Base-by-base conservation (phyloP, 2,888 invertebrate genomes). In the Eilema griseolum region DNA sequence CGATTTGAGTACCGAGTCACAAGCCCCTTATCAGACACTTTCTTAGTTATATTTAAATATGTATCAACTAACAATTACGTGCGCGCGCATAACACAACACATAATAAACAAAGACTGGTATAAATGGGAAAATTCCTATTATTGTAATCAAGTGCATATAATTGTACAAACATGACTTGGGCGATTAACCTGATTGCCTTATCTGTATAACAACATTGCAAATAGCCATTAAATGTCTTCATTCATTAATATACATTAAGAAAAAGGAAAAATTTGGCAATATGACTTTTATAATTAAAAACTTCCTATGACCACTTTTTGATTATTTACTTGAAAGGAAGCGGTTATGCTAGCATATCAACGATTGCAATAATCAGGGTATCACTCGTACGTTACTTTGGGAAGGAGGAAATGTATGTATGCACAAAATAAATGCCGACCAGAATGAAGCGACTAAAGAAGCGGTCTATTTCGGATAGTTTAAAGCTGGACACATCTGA, bases 71-170 rank as follows among this genome's bases (percentile, higher is more conserved):
- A 80, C 84, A 82, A 88, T 85, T 81, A 83, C 71, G 82, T 82
- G 79, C 90, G 88, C 90, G 88, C 88, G 88, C 87, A 83, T 74
- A 67, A 73, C 74, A 79, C 65, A 72, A 78, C 76, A 78, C 80
- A 83, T 81, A 85, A 80, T 80, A 87, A 85, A 87, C 88, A 88
- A 87, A 86, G 80, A 82, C 73, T 85, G 84, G 87, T 88, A 90
- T 89, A 88, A 88, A 89, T 93, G 91, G 95, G 95, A 95, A 95
- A 91, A 91, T 95, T 95, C 94, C 95, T 89, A 90, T 89, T 87
- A 91, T 90, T 90, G 88, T 81, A 80, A 83, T 83, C 83, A 80
- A 88, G 86, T 90, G 81, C 88, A 71, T 84, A 87, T 88, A 87
- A 87, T 85, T 80, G 80, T 86, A 77, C 80, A 79, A 81, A 87